These are phyloP conservation scores for Pterocles burchelli DNA, from an alignment of 2,113 vertebrate species.

Conservation along the genomic window DNA sequence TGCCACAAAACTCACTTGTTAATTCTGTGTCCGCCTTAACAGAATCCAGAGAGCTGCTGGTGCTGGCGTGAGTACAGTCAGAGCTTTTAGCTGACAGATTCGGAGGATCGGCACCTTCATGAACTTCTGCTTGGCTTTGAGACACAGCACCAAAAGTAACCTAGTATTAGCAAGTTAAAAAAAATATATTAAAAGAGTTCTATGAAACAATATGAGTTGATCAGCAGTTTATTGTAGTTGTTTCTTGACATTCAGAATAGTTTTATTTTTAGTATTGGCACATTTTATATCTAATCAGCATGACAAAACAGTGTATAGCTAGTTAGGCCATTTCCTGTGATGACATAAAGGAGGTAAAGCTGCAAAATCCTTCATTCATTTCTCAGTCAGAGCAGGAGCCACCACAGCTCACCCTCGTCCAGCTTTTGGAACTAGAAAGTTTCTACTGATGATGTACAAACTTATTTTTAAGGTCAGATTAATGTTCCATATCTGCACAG, in stretches of 20 bases:
- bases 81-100: constrained; percentile 59
- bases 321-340: neutral
- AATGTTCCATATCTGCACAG: neutral
- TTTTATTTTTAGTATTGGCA: neutral
- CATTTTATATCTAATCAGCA: neutral
- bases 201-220: neutral
- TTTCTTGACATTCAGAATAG: neutral
- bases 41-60: constrained; percentile 79
- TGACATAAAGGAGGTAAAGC: neutral
- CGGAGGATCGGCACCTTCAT: constrained; percentile 51
- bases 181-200: neutral
- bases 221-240: neutral
- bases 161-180: constrained; percentile 24
- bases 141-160: neutral
- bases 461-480: neutral
- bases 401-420: neutral
- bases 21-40: constrained; percentile 80
- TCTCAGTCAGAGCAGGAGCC: neutral
- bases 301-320: neutral
- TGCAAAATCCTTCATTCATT: neutral
- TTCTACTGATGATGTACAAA: neutral
- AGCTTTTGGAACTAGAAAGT: neutral
- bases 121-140: constrained; percentile 45
- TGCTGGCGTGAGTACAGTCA: constrained; percentile 73
- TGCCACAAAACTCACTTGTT: constrained; percentile 70